phyloP scores from a whole-genome alignment of 2,113 vertebrate species.

The Trematomus loennbergii region DNA sequence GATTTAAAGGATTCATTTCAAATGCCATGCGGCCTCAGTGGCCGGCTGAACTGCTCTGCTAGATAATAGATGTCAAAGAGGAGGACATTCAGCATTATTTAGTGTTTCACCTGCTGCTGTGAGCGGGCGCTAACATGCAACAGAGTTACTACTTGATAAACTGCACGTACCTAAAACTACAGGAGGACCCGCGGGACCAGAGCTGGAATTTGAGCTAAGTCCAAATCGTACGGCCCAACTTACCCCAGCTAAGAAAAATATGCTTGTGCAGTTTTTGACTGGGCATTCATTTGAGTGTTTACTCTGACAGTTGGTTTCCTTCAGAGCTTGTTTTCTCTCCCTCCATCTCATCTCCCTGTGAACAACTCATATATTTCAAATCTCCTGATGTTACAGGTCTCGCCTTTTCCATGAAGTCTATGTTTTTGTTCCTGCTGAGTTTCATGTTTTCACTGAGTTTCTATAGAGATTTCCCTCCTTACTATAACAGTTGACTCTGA shows the following conservation, averaged over 20 bases:
- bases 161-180: slow-evolving; percentile 59
- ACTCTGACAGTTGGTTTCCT: slow-evolving; percentile 48
- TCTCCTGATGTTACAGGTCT: slow-evolving; percentile 23
- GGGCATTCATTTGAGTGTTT: slow-evolving; percentile 56
- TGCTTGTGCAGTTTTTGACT: slow-evolving; percentile 41
- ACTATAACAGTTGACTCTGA: slow-evolving; percentile 23
- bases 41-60: neutral
- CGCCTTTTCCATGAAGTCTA: slow-evolving; percentile 40
- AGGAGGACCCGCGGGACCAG: slow-evolving; percentile 16
- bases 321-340: slow-evolving; percentile 53
- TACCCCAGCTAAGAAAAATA: slow-evolving; percentile 67
- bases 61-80: slow-evolving; percentile 47
- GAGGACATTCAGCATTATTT: slow-evolving; percentile 33
- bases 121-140: slow-evolving; percentile 35
- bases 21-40: slow-evolving; percentile 57
- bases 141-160: slow-evolving; percentile 38
- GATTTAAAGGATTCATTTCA: slow-evolving; percentile 79
- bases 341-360: slow-evolving; percentile 35
- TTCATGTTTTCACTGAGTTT: slow-evolving; percentile 14
- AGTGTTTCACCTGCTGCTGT: slow-evolving; percentile 52
- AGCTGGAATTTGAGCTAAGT: slow-evolving; percentile 64
- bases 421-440: slow-evolving; percentile 25
- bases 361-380: slow-evolving; percentile 7
- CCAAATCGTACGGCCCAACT: slow-evolving; percentile 28
- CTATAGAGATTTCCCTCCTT: slow-evolving; percentile 16